Base-by-base conservation (phyloP, 2,888 invertebrate genomes). In the Aplocera efformata region DNA sequence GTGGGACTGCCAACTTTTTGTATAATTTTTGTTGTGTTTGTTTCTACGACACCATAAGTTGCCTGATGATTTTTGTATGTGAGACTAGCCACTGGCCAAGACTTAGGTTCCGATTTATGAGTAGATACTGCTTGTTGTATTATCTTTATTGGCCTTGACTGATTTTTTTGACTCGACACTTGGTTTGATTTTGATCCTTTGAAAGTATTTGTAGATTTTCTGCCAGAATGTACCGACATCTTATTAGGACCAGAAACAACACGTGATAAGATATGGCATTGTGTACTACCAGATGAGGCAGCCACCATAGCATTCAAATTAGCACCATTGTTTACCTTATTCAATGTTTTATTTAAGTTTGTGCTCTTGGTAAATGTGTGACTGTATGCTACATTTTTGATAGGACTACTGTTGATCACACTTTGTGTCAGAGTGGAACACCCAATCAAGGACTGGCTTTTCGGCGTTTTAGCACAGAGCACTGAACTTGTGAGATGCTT, bases 121-220 rank as follows among this genome's bases (percentile, higher is more conserved):
- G 68, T 60, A 39, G 78, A 61, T 35, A 83, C 83, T 35, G 85
- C 67, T 56, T 88, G 86, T 56, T 90, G 90, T 49, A 90, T 88
- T 46, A 90, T 90, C 67, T 90, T 90, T 9, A 90, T 84, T 10
- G 90, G 79, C 56, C 89, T 86, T 0, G 86, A 82, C 48, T 85
- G 84, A 63, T 72, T 83, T 48, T 84, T 85, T 50, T 81, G 83
- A 37, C 57, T 67, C 1, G 76, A 62, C 6, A 61, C 62, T 63
- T 83, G 80, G 10, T 79, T 72, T 55, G 58, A 79, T 62, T 85
- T 86, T 7, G 82, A 76, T 38, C 76, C 77, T 58, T 84, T 85
- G 6, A 82, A 63, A 42, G 83, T 63, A 56, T 77, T 84, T 21
- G 78, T 68, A 11, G 81, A 74, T 65, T 86, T 88, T 44, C 79